Percentiles rank a stretch among this genome's conserved stretches.
phyloP scores from a whole-genome alignment of 2,888 invertebrate species.

The Ormyrus nitidulus region DNA sequence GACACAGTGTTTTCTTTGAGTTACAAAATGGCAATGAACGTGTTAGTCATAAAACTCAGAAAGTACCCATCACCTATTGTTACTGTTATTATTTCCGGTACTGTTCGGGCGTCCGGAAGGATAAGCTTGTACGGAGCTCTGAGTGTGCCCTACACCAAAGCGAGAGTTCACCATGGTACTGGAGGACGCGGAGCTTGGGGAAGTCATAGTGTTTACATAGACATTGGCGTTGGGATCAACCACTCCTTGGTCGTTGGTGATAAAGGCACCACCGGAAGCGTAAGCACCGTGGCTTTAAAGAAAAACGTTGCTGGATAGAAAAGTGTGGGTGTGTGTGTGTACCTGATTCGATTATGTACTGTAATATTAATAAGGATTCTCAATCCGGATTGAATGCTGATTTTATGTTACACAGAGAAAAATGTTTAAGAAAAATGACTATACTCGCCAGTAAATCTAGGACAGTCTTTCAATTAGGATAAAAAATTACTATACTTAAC shows the following conservation, averaged over 20 bases:
- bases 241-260: constrained; percentile 56
- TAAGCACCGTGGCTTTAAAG: constrained; percentile 51
- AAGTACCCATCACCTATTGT: constrained; percentile 59
- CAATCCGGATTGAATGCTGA: no score
- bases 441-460: no score
- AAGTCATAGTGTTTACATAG: constrained; percentile 57
- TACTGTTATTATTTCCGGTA: constrained; percentile 18
- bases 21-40: neutral
- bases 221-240: constrained; percentile 57
- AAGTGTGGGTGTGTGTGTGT: no score
- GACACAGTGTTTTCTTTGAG: neutral
- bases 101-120: neutral
- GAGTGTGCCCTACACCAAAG: constrained; percentile 52
- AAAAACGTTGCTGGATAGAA: neutral
- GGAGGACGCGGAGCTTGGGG: constrained; percentile 49
- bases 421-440: no score
- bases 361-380: no score
- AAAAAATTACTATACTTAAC: no score
- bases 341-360: no score
- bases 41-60: neutral
- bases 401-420: no score
- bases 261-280: constrained; percentile 58
- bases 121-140: constrained; percentile 34
- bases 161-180: constrained; percentile 44
- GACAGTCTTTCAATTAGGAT: no score